Conservation (phyloP, 1,140 invertebrate species). For the Oryzaephilus surinamensis region DNA sequence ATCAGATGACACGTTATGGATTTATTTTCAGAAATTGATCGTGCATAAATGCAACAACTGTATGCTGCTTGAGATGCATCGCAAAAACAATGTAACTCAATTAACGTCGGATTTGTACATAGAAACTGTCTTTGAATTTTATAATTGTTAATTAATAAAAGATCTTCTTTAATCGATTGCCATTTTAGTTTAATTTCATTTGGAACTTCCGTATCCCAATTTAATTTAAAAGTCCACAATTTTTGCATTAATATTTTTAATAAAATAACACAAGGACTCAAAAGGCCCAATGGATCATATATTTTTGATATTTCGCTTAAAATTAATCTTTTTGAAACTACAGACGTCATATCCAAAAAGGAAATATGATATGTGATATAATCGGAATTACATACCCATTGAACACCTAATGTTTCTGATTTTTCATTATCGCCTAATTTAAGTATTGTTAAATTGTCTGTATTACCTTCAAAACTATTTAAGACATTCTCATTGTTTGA, state of each 20-base stretch:
- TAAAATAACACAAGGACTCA: constrained; percentile 30
- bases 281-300: constrained; percentile 37
- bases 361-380: constrained; percentile 4
- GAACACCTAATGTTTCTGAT: constrained; percentile 12
- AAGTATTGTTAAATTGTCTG: neutral
- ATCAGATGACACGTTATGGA: constrained; percentile 5
- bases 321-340: constrained; percentile 13
- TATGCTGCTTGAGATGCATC: constrained; percentile 25
- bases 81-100: constrained; percentile 19
- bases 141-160: too few relatives aligned
- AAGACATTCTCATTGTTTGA: constrained; percentile 17
- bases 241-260: constrained; percentile 37
- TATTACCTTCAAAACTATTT: neutral
- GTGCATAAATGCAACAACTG: constrained; percentile 19
- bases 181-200: constrained; percentile 12
- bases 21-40: neutral
- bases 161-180: neutral
- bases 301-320: constrained; percentile 17
- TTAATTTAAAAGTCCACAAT: constrained; percentile 29
- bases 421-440: constrained; percentile 4
- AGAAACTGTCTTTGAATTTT: constrained; percentile 13
- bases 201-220: constrained; percentile 33
- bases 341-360: neutral
- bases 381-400: constrained; percentile 7
- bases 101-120: neutral